Base-by-base conservation (phyloP, 2,113 vertebrate species). In the Tragelaphus buxtoni region DNA sequence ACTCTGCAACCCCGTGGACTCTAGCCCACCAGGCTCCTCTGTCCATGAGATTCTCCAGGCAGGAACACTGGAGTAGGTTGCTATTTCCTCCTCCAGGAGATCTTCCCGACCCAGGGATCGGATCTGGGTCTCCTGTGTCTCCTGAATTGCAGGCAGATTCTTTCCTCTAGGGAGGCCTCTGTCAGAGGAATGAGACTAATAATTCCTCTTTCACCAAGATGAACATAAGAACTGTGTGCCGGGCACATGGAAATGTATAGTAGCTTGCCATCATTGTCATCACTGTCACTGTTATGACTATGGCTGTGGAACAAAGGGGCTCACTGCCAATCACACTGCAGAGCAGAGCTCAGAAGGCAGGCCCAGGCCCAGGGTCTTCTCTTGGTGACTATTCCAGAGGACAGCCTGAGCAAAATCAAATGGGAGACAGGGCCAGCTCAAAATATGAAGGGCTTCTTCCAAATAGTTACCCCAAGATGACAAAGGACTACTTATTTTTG, bases 211-310 rank as follows among this genome's bases (percentile, higher is more conserved):
- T n/a, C 39, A 12, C 55, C 1, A 4, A n/a, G 1, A 1, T 11
- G 9, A 1, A 4, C 4, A 1, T 16, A 26, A 49, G n/a, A 32
- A 35, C 24, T 0, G 2, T 5, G 9, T 13, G 13, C 9, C 53
- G 20, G 4, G 49, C 24, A 14, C 4, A 0, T 0, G 28, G 88
- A 51, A 35, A 30, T 8, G 3, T 0, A 4, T 4, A 3, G 30
- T 0, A 9, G 45, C 28, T n/a, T 26, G 5, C 17, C 13, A 0
- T 32, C 16, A 7, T 4, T 1, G 9, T 76, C 10, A 2, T 80
- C 17, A 17, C 2, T 4, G 13, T 45, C 51, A 7, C 12, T 6
- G 16, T n/a, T 28, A 1, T 11, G 13, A 24, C 9, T 3, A 10
- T 7, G 39, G 42, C 7, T 17, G 3, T 6, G 20, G 24, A 65